Evolutionary conservation across 2,113 vertebrate species (phyloP), one percentile per base, ranked within the genome.

Genomic region (Rana temporaria): DNA sequence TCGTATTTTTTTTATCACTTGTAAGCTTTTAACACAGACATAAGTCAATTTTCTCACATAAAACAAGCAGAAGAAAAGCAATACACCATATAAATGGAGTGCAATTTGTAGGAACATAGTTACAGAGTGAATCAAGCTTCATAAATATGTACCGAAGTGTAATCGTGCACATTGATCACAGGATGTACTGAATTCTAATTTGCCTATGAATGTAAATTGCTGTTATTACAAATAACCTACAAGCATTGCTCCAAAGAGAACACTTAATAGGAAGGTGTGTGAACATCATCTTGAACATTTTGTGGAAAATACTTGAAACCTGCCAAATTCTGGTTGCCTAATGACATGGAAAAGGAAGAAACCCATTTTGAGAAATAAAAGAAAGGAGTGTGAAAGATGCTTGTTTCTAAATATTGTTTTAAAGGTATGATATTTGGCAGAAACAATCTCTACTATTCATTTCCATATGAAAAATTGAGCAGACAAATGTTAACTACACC

Each of bases 121-220:
- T 87, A 83, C 87, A 86, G 88, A 69, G 84, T 89, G 88, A 91
- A 88, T 77, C 84, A 78, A 85, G 87, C 86, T 89, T 89, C 84
- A 85, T 90, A 85, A 90, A 87, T 91, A 88, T 88, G 85, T 90
- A 88, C 87, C 86, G 85, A 88, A 90, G 87, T 84, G 86, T 89
- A 87, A 92, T 90, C 68, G 69, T 87, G 84, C 86, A 88, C 81
- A 78, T 85, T 91, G 87, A 88, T 92, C 88, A 87, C 85, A 77
- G 59, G 86, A 84, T 82, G 79, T 89, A 87, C 87, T 89, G 89
- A 87, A 89, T 88, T 83, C 60, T 9, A 89, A 89, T 87, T 89
- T 90, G 84, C 85, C 90, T 85, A 89, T 87, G 89, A 91, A 93
- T 90, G 89, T 81, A 90, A 93, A 91, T 91, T 70, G 87, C 77